Evolutionary conservation across 2,113 vertebrate genomes (phyloP).

Genomic region (Entelurus aequoreus): DNA sequence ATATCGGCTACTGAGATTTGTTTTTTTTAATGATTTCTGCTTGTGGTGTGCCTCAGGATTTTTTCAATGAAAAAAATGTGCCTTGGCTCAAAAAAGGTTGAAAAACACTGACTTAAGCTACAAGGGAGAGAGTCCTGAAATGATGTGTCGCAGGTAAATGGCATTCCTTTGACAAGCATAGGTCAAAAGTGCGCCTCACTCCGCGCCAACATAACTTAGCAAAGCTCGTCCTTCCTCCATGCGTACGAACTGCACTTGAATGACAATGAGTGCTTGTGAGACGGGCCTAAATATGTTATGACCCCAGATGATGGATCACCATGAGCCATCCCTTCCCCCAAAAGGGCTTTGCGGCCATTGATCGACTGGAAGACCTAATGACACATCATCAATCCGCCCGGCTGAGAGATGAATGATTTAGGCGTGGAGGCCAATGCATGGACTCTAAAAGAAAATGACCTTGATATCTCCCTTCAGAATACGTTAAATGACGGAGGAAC

Average conservation of each 20-base stretch:
- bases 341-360: constrained; percentile 40
- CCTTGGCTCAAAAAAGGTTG: no score
- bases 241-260: constrained; percentile 46
- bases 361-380: constrained; percentile 47
- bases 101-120: no score
- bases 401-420: constrained; percentile 17
- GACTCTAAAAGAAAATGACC: neutral
- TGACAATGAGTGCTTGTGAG: constrained; percentile 53
- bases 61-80: no score
- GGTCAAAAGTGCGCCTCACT: constrained; percentile 21
- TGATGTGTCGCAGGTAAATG: constrained; percentile 16
- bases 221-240: neutral
- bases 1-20: no score
- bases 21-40: no score
- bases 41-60: no score
- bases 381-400: constrained; percentile 43
- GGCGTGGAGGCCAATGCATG: constrained; percentile 4
- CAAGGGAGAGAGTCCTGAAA: neutral
- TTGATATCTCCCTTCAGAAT: constrained; percentile 9
- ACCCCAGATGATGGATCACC: constrained; percentile 55
- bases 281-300: constrained; percentile 55
- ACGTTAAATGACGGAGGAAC: constrained; percentile 14
- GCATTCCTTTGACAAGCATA: constrained; percentile 19
- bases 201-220: constrained; percentile 32
- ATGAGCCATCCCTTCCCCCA: constrained; percentile 33